Evolutionary conservation across 2,113 vertebrate genomes (phyloP), one percentile per base, ranked within the genome.

Genomic region (Nibea albiflora): DNA sequence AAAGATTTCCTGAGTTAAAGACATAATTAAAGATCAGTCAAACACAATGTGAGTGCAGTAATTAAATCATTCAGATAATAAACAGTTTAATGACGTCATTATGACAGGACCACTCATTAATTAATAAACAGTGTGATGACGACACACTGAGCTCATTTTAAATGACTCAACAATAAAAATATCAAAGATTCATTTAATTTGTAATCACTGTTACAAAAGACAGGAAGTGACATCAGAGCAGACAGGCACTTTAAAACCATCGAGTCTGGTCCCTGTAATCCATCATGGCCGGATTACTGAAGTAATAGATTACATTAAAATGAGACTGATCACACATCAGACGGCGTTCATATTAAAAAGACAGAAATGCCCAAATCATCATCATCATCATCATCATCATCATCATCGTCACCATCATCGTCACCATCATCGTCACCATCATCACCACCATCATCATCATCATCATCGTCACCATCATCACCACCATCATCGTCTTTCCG

Each of bases 171-270:
- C 35, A 39, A 39, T 39, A 39, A 39, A 39, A 39, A 9, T 39
- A 39, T 39, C 1, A 39, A 39, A 39, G 35, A 39, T 9, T 39
- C 7, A 0, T 39, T 39, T 39, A 39, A 39, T 39, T 39, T 39
- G 35, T 9, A 8, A 39, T 39, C 8, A 39, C 35, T 35, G 35
- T 35, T 35, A 44, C 42, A 44, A 44, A 44, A 12, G 6, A 44
- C 44, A 44, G 12, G 11, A 44, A 44, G 44, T 14, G 44, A 53
- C 52, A 22, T 58, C 54, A 67, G 46, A 62, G 56, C 4, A 19
- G 39, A n/a, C 64, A 91, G 92, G 90, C 90, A 93, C 91, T 93
- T 93, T 0, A 54, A 26, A 31, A 22, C 5, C 31, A 8, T 39
- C 10, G 7, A 53, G 46, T 28, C 7, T 85, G 80, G 70, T 85